Conservation (phyloP, 2,113 vertebrate species). For the Astatoreochromis straeleni region DNA sequence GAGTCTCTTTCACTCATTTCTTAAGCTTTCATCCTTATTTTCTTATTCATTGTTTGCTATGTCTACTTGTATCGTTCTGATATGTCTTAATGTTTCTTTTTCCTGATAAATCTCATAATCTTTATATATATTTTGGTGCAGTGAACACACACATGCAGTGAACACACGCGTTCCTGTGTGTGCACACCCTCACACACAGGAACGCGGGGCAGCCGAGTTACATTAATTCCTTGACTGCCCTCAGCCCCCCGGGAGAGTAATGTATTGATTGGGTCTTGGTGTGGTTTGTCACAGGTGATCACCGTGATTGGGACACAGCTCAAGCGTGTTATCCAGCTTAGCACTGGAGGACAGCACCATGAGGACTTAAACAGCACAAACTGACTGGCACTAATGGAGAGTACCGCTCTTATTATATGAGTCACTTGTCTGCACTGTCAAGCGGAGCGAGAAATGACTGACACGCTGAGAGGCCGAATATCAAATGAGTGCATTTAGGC, state of each 20-base stretch:
- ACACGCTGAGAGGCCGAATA: background rate
- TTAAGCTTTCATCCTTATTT: background rate
- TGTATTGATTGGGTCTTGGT: conserved; percentile 49
- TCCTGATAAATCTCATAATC: background rate
- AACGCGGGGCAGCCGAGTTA: background rate
- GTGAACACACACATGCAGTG: background rate
- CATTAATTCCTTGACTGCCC: conserved; percentile 29
- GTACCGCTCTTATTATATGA: conserved; percentile 27
- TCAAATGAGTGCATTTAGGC: background rate
- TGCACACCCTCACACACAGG: background rate
- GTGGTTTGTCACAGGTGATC: conserved; percentile 67
- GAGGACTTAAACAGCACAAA: conserved; percentile 44
- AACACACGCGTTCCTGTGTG: background rate
- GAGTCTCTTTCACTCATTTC: background rate
- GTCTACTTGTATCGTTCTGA: background rate
- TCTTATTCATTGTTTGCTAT: background rate
- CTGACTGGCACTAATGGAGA: conserved; percentile 51
- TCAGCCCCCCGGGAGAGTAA: conserved; percentile 1
- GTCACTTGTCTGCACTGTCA: conserved; percentile 9
- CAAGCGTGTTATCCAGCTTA: conserved; percentile 40
- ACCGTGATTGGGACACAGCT: conserved; percentile 54
- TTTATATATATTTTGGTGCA: background rate
- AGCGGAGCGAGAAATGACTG: background rate
- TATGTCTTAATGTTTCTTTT: background rate
- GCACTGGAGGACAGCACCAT: conserved; percentile 14